Conservation (phyloP, 53 echinoderm and acorn worm genomes). For the Paracentrotus lividus region DNA sequence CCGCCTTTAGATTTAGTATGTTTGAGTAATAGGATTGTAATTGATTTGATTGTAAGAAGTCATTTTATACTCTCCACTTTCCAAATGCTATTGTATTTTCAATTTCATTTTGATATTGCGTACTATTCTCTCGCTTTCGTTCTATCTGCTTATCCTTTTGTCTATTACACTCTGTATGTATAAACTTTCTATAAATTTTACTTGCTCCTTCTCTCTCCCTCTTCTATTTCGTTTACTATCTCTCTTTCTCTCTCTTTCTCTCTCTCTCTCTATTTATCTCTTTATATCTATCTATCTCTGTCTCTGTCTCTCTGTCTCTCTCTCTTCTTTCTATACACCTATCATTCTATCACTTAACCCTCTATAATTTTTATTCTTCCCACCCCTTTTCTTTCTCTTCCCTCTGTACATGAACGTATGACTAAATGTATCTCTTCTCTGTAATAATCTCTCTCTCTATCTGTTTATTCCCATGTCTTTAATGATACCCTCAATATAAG, state of each 20-base stretch:
- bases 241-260: neutral
- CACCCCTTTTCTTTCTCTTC: too few relatives aligned
- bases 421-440: neutral
- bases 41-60: neutral
- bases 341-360: neutral
- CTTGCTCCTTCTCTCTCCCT: neutral
- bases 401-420: neutral
- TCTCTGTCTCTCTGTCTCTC: neutral
- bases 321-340: too few relatives aligned
- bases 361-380: too few relatives aligned
- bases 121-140: neutral
- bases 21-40: neutral
- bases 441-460: too few relatives aligned
- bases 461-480: too few relatives aligned
- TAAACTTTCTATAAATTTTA: too few relatives aligned
- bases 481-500: neutral
- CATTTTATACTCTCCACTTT: neutral
- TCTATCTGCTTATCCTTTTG: neutral
- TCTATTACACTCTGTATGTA: neutral
- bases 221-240: neutral
- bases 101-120: neutral
- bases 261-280: neutral
- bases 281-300: too few relatives aligned
- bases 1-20: neutral
- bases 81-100: neutral